Evolutionary conservation across 23 tunicate genomes (phyloP), one percentile per base, ranked within the genome.

Genomic region (Corella eumyota): DNA sequence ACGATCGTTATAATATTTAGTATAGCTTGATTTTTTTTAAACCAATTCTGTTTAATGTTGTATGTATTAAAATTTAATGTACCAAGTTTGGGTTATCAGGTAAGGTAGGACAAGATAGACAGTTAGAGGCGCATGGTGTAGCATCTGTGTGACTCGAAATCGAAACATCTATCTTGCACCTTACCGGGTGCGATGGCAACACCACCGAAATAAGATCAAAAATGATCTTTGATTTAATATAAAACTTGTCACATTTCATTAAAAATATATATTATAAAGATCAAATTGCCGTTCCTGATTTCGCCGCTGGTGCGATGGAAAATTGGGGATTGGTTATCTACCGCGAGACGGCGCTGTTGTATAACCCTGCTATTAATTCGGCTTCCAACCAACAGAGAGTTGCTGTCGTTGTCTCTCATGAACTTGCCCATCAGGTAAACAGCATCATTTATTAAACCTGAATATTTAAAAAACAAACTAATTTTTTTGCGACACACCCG

Each of bases 251-350:
- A n/a, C n/a, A 6, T 58, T 7, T 6, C n/a, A 28, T 24, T 19
- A 26, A 30, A 13, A 28, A 17, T 28, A 58, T 24, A 23, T 6
- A 28, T 17, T 29, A 19, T 24, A 27, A 34, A 81, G 92, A 81
- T 73, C 92, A 81, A 66, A 38, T 67, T 19, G 92, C 81, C 7
- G 64, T 74, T 7, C 81, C 92, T 5, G 75, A 74, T 36, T 74
- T 81, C 57, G 70, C 54, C 23, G 64, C 45, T 11, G 72, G 68
- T 25, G 92, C 69, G 17, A 81, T 81, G 92, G 92, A 81, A 37
- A 81, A 81, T 37, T 81, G 92, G 92, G 92, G 92, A 1, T 38
- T 81, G 29, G 75, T 81, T 23, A 60, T 67, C 30, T 81, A 81
- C 34, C 50, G 75, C 6, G 92, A 81, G 6, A 67, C 70, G n/a